Conservation (phyloP, 2,888 invertebrate genomes). For the Teleogryllus oceanicus region DNA sequence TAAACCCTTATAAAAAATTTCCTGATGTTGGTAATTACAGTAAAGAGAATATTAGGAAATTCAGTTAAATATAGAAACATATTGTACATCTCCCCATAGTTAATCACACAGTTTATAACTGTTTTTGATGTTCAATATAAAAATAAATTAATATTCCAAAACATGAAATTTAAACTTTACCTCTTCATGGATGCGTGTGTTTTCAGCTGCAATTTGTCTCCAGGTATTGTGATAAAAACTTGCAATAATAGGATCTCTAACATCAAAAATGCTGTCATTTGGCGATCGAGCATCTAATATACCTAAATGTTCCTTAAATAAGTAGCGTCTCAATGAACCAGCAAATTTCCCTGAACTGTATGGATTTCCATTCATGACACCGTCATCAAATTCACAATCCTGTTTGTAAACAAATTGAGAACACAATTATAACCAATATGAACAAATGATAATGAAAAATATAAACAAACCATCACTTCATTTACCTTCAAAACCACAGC, state of each 20-base stretch:
- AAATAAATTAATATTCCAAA: background rate
- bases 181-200: conserved; percentile 87
- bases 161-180: conserved; percentile 45
- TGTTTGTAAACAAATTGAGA: conserved; percentile 42
- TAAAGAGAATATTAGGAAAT: too few relatives aligned
- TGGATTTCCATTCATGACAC: conserved; percentile 75
- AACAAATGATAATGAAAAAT: background rate
- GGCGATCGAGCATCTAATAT: conserved; percentile 52
- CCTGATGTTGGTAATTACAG: too few relatives aligned
- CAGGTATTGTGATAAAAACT: conserved; percentile 82
- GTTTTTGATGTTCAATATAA: too few relatives aligned
- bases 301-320: conserved; percentile 92
- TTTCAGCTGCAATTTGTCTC: conserved; percentile 73
- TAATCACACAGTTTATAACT: too few relatives aligned
- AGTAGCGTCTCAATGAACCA: conserved; percentile 73
- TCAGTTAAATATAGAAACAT: too few relatives aligned
- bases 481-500: conserved; percentile 79
- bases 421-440: background rate
- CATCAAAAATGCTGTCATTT: conserved; percentile 50
- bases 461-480: background rate
- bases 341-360: conserved; percentile 85
- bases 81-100: too few relatives aligned
- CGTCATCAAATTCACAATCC: conserved; percentile 77
- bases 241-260: conserved; percentile 77
- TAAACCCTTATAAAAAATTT: too few relatives aligned